Percentiles rank a stretch among this genome's conserved stretches.
Evolutionary conservation across 2,888 invertebrate species (phyloP).

Genomic region (Teleogryllus oceanicus): DNA sequence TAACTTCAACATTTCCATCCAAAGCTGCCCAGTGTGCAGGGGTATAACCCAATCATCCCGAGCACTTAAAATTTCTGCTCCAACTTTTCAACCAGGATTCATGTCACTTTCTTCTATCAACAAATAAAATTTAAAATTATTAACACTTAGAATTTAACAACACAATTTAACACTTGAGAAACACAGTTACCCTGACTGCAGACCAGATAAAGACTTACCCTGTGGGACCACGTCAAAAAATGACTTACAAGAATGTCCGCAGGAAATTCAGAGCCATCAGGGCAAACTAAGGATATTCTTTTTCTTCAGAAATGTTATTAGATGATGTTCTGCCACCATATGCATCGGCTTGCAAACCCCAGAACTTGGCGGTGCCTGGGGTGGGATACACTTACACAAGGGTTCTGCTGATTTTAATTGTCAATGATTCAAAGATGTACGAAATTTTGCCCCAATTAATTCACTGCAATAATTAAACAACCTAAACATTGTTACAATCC

Average conservation of each 20-base stretch:
- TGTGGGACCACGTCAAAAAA: slow-evolving; percentile 80
- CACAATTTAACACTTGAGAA: background rate
- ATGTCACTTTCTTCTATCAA: slow-evolving; percentile 72
- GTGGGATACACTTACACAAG: slow-evolving; percentile 67
- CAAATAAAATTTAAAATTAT: slow-evolving; percentile 3
- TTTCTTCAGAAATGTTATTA: slow-evolving; percentile 46
- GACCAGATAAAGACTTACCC: slow-evolving; percentile 56
- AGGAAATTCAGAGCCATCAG: slow-evolving; percentile 48
- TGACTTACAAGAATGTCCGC: slow-evolving; percentile 58
- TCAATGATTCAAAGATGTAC: background rate
- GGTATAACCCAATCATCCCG: slow-evolving; percentile 88
- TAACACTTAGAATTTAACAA: background rate
- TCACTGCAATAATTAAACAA: no score
- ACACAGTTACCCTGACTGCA: background rate
- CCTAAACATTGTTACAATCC: no score
- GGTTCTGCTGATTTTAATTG: slow-evolving; percentile 25
- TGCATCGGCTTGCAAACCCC: slow-evolving; percentile 79
- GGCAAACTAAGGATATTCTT: slow-evolving; percentile 49
- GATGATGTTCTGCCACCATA: slow-evolving; percentile 65
- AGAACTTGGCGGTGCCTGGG: slow-evolving; percentile 83
- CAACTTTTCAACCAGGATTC: slow-evolving; percentile 82
- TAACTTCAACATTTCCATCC: slow-evolving; percentile 84
- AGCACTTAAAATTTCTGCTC: slow-evolving; percentile 70
- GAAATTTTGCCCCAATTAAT: no score
- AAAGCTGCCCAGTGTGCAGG: slow-evolving; percentile 90